A percentile compares a stretch with the other conserved stretches of the same genome.
phyloP scores from a whole-genome alignment of 1,140 invertebrate species.

The Dreissena rostriformis region DNA sequence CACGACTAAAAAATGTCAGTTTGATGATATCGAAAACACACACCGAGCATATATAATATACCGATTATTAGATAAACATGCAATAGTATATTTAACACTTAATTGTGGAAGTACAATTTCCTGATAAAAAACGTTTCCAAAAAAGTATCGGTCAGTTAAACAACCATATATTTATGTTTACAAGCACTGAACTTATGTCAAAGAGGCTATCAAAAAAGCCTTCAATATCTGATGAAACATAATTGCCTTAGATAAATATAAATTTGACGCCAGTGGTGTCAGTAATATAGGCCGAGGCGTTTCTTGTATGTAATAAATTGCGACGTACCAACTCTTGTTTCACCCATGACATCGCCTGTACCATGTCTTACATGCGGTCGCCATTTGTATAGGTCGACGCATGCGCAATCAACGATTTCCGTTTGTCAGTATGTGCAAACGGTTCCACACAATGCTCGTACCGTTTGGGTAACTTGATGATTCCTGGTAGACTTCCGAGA shows the following conservation, averaged over 20 bases:
- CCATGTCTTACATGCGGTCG: slow-evolving; percentile 32
- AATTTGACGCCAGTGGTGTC: background rate
- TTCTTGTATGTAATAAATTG: background rate
- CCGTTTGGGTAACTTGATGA: slow-evolving; percentile 24
- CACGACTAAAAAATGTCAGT: no score
- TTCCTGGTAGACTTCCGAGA: slow-evolving; percentile 46
- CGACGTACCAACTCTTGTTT: slow-evolving; percentile 45
- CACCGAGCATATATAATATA: no score
- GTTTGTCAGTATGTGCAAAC: slow-evolving; percentile 31
- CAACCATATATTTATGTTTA: background rate
- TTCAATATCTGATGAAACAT: background rate
- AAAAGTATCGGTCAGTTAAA: background rate
- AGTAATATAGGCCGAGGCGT: background rate
- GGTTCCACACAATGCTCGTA: slow-evolving; percentile 19
- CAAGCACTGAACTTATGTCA: background rate
- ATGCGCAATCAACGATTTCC: slow-evolving; percentile 16
- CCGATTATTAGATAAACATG: no score
- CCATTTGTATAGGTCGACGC: slow-evolving; percentile 10
- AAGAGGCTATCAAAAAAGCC: background rate
- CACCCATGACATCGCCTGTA: slow-evolving; percentile 49
- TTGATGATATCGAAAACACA: no score
- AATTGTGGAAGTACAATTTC: no score
- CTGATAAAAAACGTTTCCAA: background rate
- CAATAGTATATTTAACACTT: no score
- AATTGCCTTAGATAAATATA: background rate